Conservation (phyloP, 1,140 invertebrate species). For the Leucophenga varia region DNA sequence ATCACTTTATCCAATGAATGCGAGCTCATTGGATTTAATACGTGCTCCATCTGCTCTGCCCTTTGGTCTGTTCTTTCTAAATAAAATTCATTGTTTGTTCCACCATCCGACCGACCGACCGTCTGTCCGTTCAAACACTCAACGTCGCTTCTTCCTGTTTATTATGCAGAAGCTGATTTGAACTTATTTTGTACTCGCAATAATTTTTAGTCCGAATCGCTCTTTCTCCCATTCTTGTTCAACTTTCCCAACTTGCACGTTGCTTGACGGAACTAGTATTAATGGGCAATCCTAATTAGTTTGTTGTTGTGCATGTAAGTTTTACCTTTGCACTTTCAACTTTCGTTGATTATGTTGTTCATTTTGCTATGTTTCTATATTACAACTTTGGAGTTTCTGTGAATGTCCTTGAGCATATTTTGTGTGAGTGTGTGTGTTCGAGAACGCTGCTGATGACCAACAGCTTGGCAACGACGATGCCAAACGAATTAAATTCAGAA, state of each 20-base stretch:
- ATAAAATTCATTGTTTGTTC: too few species aligned
- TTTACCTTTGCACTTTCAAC: too few species aligned
- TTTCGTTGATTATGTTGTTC: too few species aligned
- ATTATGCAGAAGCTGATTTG: constrained; percentile 29
- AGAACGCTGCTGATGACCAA: constrained; percentile 13
- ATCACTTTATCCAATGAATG: constrained; percentile 40
- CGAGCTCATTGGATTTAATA: constrained; percentile 40
- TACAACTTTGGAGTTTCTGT: too few species aligned
- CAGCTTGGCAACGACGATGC: too few species aligned
- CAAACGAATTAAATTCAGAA: too few species aligned
- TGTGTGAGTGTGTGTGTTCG: constrained; percentile 11
- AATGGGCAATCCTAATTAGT: constrained; percentile 31
- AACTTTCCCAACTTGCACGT: not conserved
- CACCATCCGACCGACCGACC: too few species aligned
- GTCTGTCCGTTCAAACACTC: too few species aligned
- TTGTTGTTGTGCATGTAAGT: too few species aligned
- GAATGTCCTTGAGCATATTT: constrained; percentile 1
- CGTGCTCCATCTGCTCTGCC: constrained; percentile 23
- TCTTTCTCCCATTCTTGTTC: not conserved
- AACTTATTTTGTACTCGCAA: constrained; percentile 15
- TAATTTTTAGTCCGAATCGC: too few species aligned
- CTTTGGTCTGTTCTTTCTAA: not conserved
- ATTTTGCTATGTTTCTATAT: too few species aligned
- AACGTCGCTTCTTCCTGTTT: constrained; percentile 30
- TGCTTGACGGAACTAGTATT: constrained; percentile 13